Evolutionary conservation across 2,888 invertebrate species (phyloP).

Genomic region (Stenolophus ochropezus): DNA sequence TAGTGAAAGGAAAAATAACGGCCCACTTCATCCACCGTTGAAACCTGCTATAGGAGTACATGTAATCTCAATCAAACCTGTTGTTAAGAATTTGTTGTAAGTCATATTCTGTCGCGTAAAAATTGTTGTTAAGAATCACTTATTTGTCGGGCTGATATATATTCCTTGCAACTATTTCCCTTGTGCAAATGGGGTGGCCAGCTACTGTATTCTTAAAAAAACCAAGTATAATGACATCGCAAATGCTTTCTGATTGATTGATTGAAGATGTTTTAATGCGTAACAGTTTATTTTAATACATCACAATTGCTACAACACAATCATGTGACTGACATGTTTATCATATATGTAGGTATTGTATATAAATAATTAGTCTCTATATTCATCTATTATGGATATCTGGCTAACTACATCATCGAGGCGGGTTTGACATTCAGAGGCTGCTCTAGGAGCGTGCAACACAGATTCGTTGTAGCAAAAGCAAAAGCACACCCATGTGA

Average conservation of each 20-base stretch:
- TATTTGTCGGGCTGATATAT: too few species aligned
- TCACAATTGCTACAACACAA: constrained; percentile 72
- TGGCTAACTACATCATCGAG: constrained; percentile 56
- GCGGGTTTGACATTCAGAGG: constrained; percentile 46
- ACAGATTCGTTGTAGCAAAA: constrained; percentile 59
- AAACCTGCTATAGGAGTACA: too few species aligned
- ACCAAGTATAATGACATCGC: constrained; percentile 35
- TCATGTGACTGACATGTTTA: constrained; percentile 65
- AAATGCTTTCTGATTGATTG: constrained; percentile 46
- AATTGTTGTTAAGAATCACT: too few species aligned
- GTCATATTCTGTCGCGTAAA: too few species aligned
- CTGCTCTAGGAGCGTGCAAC: constrained; percentile 57
- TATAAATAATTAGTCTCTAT: constrained; percentile 60
- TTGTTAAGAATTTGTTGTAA: too few species aligned
- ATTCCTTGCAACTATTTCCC: too few species aligned
- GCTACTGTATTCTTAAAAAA: too few species aligned
- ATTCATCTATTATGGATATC: constrained; percentile 46
- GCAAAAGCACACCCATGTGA: constrained; percentile 57
- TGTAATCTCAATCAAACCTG: too few species aligned
- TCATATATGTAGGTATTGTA: constrained; percentile 50
- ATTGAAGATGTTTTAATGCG: constrained; percentile 51
- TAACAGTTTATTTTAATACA: constrained; percentile 60
- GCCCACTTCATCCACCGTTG: too few species aligned
- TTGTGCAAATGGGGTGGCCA: too few species aligned
- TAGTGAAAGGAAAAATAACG: too few species aligned